Conservation (phyloP, 2,113 vertebrate species). For the Motacilla tschutschensis region DNA sequence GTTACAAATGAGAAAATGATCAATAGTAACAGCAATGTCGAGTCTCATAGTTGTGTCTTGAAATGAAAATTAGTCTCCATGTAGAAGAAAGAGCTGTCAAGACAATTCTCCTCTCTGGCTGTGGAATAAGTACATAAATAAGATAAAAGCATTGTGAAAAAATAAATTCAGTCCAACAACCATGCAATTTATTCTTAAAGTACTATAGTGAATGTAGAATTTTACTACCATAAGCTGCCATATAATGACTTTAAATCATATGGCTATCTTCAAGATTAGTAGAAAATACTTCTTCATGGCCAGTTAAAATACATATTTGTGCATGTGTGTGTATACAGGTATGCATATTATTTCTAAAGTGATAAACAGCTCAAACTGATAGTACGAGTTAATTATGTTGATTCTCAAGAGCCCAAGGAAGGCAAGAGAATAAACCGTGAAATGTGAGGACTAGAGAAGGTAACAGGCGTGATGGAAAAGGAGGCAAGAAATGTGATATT, state of each 20-base stretch:
- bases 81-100: not conserved
- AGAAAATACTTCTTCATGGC: not conserved
- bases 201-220: not conserved
- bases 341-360: not conserved
- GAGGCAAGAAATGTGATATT: not conserved
- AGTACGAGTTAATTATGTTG: not conserved
- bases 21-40: not conserved
- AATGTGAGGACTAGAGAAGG: not conserved
- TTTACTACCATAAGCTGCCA: not conserved
- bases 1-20: not conserved
- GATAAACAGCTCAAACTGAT: not conserved
- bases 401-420: not conserved
- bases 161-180: slow-evolving; percentile 3
- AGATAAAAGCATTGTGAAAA: slow-evolving; percentile 15
- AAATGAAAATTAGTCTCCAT: not conserved
- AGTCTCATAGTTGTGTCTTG: not conserved
- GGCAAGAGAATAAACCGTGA: not conserved
- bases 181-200: slow-evolving; percentile 24
- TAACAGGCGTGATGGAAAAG: not conserved
- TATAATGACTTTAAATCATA: not conserved
- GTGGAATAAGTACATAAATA: slow-evolving; percentile 32
- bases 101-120: not conserved
- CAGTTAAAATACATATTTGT: not conserved
- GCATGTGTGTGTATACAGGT: not conserved
- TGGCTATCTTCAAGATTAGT: not conserved